Conservation (phyloP, 2,797 vertebrate genomes). For the Steatocranus sp. region DNA sequence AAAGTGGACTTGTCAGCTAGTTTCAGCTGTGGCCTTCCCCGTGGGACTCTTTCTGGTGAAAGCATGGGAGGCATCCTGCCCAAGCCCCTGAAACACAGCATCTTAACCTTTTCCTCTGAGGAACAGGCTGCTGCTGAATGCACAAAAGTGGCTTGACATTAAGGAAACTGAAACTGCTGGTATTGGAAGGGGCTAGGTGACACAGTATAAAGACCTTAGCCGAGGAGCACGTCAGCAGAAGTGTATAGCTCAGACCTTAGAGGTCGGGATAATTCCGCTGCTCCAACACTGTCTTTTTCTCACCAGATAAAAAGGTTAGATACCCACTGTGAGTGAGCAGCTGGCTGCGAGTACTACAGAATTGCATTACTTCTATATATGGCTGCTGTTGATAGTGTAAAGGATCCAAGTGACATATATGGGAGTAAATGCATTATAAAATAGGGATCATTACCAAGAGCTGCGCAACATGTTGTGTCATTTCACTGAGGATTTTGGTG, state of each 20-base stretch:
- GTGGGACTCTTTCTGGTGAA: constrained; percentile 28
- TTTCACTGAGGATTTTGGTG: not conserved
- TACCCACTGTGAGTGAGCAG: constrained; percentile 14
- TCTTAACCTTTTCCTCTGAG: constrained; percentile 78
- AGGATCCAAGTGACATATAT: not conserved
- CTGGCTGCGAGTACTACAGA: not conserved
- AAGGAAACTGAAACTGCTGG: constrained; percentile 69
- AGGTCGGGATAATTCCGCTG: constrained; percentile 40
- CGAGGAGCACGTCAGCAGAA: constrained; percentile 56
- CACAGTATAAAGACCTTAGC: constrained; percentile 64
- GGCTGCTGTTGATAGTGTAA: not conserved
- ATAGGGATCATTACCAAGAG: not conserved
- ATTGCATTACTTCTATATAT: not conserved
- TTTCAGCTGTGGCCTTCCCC: constrained; percentile 46
- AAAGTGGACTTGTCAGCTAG: constrained; percentile 67
- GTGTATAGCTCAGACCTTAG: constrained; percentile 24
- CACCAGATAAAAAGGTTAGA: constrained; percentile 46
- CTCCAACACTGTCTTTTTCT: constrained; percentile 27
- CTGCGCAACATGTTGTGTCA: not conserved
- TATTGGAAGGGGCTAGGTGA: constrained; percentile 34
- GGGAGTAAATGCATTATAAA: not conserved
- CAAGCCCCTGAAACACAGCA: constrained; percentile 55
- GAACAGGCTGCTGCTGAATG: constrained; percentile 73
- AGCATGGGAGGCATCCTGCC: constrained; percentile 48
- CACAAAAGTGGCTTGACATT: constrained; percentile 79